These are phyloP conservation scores for Orthonevra nobilis DNA, from an alignment of 2,888 invertebrate species.

Conservation along the genomic window DNA sequence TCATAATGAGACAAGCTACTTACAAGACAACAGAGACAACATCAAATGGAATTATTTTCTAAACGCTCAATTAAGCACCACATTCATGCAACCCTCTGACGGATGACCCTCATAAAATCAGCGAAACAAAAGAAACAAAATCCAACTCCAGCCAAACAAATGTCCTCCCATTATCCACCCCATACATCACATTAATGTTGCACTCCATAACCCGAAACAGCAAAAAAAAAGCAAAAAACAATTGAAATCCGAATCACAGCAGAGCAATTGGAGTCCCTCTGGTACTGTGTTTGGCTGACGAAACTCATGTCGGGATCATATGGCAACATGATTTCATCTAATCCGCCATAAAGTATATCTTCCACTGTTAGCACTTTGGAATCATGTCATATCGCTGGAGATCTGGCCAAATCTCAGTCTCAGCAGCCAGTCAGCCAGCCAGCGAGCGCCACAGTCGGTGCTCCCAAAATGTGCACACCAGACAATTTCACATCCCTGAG, in stretches of 20 bases:
- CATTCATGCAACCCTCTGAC: slow-evolving; percentile 17
- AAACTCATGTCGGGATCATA: slow-evolving; percentile 56
- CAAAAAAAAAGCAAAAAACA: neutral
- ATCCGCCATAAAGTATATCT: slow-evolving; percentile 65
- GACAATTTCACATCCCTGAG: slow-evolving; percentile 4
- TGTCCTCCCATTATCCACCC: slow-evolving; percentile 38
- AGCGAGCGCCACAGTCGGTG: slow-evolving; percentile 22
- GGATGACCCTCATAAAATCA: slow-evolving; percentile 6
- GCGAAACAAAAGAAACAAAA: slow-evolving; percentile 3
- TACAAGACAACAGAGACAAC: slow-evolving; percentile 14
- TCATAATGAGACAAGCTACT: neutral
- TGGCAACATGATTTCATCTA: slow-evolving; percentile 69
- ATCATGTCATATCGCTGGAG: slow-evolving; percentile 57
- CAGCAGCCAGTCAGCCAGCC: too few relatives aligned
- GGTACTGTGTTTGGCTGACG: slow-evolving; percentile 3
- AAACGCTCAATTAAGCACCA: slow-evolving; percentile 46
- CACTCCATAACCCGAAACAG: slow-evolving; percentile 18
- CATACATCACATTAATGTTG: slow-evolving; percentile 55
- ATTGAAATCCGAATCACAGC: slow-evolving; percentile 17
- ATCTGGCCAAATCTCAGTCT: slow-evolving; percentile 46
- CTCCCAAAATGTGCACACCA: slow-evolving; percentile 34
- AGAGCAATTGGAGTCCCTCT: slow-evolving; percentile 17
- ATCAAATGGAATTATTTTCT: neutral
- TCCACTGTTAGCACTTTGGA: slow-evolving; percentile 66
- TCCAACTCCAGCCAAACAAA: slow-evolving; percentile 23